Percentiles rank a stretch among this genome's conserved stretches.
These are phyloP conservation scores for Papilio aristodemus DNA, from an alignment of 1,140 invertebrate species.

Conservation along the genomic window DNA sequence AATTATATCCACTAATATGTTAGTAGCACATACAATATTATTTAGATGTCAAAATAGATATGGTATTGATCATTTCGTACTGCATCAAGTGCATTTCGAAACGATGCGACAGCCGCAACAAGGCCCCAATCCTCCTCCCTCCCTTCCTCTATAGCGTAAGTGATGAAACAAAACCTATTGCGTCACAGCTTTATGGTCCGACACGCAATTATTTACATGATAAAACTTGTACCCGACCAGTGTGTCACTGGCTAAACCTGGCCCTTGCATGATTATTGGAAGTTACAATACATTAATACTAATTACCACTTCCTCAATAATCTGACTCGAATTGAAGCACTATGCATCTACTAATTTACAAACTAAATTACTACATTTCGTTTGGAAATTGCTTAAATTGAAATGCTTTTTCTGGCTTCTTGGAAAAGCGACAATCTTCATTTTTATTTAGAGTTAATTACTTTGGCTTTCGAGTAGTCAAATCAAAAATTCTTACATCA, in stretches of 20 bases:
- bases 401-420: too few relatives aligned
- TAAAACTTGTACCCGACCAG: constrained; percentile 57
- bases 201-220: constrained; percentile 72
- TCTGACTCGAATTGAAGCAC: not conserved
- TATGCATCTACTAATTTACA: too few relatives aligned
- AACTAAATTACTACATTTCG: too few relatives aligned
- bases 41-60: constrained; percentile 2
- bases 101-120: constrained; percentile 73
- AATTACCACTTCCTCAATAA: not conserved
- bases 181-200: constrained; percentile 72
- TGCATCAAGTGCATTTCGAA: constrained; percentile 79
- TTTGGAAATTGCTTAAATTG: too few relatives aligned
- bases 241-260: not conserved
- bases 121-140: constrained; percentile 60
- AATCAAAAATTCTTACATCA: too few relatives aligned
- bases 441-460: too few relatives aligned
- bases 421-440: too few relatives aligned
- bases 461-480: too few relatives aligned
- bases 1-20: too few relatives aligned
- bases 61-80: constrained; percentile 62
- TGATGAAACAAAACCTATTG: constrained; percentile 78
- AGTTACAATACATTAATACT: not conserved
- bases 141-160: constrained; percentile 35
- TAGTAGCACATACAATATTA: too few relatives aligned
- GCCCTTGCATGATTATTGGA: not conserved